These are phyloP conservation scores for Sitodiplosis mosellana DNA, from an alignment of 1,140 invertebrate genomes.

Conservation along the genomic window DNA sequence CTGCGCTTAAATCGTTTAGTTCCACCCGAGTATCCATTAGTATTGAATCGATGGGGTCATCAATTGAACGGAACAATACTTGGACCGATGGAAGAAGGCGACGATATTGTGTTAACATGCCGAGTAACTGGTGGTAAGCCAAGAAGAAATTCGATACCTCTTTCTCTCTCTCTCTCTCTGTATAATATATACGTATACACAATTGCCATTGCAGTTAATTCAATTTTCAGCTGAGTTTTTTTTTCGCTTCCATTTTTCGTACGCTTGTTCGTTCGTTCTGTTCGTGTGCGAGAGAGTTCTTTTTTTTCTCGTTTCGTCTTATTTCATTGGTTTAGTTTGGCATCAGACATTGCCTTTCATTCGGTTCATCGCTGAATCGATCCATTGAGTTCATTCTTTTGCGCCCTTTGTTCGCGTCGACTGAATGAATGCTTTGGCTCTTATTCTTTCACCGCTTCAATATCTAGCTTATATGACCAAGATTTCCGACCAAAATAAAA, in stretches of 20 bases:
- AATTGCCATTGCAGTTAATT: not conserved
- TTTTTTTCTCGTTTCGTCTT: not conserved
- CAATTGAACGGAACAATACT: conserved; percentile 49
- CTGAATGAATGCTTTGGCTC: not conserved
- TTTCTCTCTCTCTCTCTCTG: not conserved
- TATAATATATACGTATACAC: not conserved
- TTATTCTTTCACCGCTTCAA: not conserved
- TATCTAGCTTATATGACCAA: no score
- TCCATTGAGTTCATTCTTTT: no score
- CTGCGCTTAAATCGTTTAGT: conserved; percentile 31
- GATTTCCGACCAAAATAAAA: no score
- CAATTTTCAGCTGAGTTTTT: no score
- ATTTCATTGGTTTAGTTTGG: not conserved
- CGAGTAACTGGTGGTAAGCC: conserved; percentile 36
- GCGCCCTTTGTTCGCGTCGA: not conserved
- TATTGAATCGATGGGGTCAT: conserved; percentile 57
- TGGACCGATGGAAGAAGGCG: conserved; percentile 58
- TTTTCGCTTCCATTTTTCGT: not conserved
- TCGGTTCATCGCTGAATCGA: no score
- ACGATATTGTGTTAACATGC: conserved; percentile 38
- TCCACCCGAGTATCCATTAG: conserved; percentile 64
- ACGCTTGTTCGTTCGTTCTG: not conserved
- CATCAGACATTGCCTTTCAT: no score
- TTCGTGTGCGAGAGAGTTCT: not conserved
- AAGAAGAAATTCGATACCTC: not conserved